Conservation (phyloP, 2,797 vertebrate genomes). For the Chiropotes sagulatus region DNA sequence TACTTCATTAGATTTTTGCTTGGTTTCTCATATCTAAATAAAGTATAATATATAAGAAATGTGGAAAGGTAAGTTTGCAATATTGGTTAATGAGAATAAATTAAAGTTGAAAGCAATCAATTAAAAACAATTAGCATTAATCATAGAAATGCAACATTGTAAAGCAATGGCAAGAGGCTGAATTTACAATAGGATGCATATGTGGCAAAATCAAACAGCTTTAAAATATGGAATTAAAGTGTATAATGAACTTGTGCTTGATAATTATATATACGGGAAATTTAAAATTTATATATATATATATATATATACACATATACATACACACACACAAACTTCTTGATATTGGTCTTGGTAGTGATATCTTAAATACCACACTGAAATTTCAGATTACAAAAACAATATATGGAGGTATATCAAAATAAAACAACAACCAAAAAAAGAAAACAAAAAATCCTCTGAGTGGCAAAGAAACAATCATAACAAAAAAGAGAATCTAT, state of each 20-base stretch:
- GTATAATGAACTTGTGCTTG: background rate
- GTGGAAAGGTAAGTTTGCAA: background rate
- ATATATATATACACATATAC: background rate
- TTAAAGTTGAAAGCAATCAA: background rate
- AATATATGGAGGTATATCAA: background rate
- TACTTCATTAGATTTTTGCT: background rate
- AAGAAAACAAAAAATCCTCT: background rate
- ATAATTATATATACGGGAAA: background rate
- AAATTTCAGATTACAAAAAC: background rate
- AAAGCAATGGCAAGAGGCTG: background rate
- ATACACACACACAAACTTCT: background rate
- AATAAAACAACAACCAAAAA: background rate
- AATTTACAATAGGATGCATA: background rate
- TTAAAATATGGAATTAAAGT: background rate
- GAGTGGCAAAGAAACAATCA: background rate
- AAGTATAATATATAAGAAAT: background rate
- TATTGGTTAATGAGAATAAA: constrained; percentile 29
- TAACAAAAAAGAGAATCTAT: background rate
- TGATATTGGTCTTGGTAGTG: background rate
- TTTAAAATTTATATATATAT: background rate
- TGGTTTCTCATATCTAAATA: constrained; percentile 1
- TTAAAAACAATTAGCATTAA: constrained; percentile 39
- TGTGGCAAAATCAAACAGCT: background rate
- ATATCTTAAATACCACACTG: background rate
- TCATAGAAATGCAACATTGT: constrained; percentile 21